These are phyloP conservation scores for Eretmocerus hayati DNA, from an alignment of 2,888 invertebrate genomes.

Conservation along the genomic window DNA sequence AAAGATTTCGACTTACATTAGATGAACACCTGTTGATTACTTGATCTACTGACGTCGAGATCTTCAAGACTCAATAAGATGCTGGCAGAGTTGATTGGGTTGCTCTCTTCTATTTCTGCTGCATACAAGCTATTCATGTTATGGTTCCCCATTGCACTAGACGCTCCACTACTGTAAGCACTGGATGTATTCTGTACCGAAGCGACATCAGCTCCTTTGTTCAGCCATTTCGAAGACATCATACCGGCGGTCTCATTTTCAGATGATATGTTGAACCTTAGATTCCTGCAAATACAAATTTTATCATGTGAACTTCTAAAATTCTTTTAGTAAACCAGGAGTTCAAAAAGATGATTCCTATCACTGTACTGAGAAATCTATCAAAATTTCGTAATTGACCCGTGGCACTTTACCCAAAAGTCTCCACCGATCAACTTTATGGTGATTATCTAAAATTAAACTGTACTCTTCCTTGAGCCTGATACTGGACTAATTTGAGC, in stretches of 20 bases:
- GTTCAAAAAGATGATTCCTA: too few relatives aligned
- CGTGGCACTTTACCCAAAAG: too few relatives aligned
- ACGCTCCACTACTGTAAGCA: constrained; percentile 44
- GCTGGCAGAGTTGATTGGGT: constrained; percentile 40
- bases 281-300: too few relatives aligned
- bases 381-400: background rate
- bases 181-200: constrained; percentile 44
- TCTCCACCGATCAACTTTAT: too few relatives aligned
- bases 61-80: constrained; percentile 42
- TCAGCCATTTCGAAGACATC: constrained; percentile 40
- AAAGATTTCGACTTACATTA: constrained; percentile 18
- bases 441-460: too few relatives aligned
- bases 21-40: constrained; percentile 44
- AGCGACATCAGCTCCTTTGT: constrained; percentile 38
- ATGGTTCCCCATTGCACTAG: constrained; percentile 43
- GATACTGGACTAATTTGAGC: too few relatives aligned
- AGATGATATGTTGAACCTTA: constrained; percentile 39
- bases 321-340: too few relatives aligned
- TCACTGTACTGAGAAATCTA: background rate
- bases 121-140: constrained; percentile 37
- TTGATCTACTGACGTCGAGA: constrained; percentile 42
- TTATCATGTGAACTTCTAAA: too few relatives aligned
- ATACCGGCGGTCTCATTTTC: constrained; percentile 35
- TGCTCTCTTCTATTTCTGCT: constrained; percentile 35
- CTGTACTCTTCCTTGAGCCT: too few relatives aligned